Conservation (phyloP, 2,113 vertebrate species). For the Solenodon paradoxus region DNA sequence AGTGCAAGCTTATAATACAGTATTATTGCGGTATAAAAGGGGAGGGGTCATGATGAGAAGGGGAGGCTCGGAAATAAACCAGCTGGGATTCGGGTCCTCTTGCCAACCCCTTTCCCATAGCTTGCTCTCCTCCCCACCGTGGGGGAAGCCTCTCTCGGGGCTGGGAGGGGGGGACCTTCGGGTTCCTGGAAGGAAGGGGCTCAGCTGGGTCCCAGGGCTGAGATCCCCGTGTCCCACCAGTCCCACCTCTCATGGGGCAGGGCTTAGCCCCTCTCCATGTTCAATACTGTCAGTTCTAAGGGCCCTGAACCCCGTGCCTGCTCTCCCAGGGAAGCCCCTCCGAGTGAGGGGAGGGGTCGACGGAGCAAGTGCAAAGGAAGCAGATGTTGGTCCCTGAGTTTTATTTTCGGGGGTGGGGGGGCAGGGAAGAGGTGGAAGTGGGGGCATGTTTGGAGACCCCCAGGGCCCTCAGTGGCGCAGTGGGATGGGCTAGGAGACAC, state of each 20-base stretch:
- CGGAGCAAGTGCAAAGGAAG: constrained; percentile 86
- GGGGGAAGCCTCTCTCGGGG: background rate
- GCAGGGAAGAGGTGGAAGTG: constrained; percentile 61
- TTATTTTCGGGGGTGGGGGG: constrained; percentile 77
- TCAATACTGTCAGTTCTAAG: constrained; percentile 5
- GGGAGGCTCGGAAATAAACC: constrained; percentile 78
- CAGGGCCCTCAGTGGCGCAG: constrained; percentile 46
- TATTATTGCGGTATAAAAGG: constrained; percentile 88
- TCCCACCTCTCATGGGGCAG: background rate
- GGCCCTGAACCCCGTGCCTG: background rate
- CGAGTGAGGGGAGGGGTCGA: background rate
- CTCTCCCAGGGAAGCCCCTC: constrained; percentile 43
- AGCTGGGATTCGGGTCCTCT: constrained; percentile 68
- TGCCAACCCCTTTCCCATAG: background rate
- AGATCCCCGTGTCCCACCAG: background rate
- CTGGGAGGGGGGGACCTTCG: background rate
- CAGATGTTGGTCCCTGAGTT: constrained; percentile 88
- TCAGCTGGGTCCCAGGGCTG: background rate
- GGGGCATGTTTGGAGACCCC: constrained; percentile 40
- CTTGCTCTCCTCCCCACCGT: background rate
- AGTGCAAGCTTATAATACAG: constrained; percentile 96
- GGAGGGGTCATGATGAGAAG: constrained; percentile 52
- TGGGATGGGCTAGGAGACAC: background rate
- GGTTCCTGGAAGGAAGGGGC: background rate
- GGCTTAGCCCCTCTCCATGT: constrained; percentile 13